Base-by-base conservation (phyloP, 2,797 vertebrate species). In the Ctenochaetus hawaiiensis region DNA sequence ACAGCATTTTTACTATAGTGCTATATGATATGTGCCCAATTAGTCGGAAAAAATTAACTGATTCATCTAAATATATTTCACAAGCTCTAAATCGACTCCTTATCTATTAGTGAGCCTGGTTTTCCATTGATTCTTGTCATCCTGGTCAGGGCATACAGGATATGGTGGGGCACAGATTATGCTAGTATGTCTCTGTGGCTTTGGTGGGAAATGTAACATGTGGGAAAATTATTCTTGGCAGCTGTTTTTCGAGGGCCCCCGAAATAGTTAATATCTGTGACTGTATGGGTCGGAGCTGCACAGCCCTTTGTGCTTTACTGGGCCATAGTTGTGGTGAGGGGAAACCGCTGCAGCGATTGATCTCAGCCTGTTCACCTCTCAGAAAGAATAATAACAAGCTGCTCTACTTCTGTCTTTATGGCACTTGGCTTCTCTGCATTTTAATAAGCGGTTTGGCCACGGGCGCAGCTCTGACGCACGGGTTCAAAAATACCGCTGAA, bases 201-300 rank as follows among this genome's bases (percentile, higher is more conserved):
- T 94, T 89, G 72, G 89, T 92, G 92, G 93, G 91, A 92, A 93
- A 91, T 92, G 92, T 93, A 92, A 91, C 93, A 94, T 94, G 91
- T 95, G 93, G 95, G 92, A 95, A 95, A 96, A 95, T 95, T 95
- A 95, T 96, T 96, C 89, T 96, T 96, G 95, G 95, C 94, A 88
- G 77, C 48, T 52, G 37, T 63, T 69, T 39, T 94, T 94, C 92
- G 95, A 95, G 94, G 80, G 86, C 34, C 73, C 75, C 81, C 85
- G 82, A 87, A 90, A 92, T 89, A 91, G 90, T 92, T 94, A 92
- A 93, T 93, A 92, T 94, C 83, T 93, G 82, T 88, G 87, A 90
- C 88, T 94, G 80, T 86, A 82, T 75, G 84, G 91, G 81, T 88
- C 58, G 81, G 89, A 80, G 89, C 89, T 51, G 66, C 82, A 45